These are phyloP conservation scores for Epinephelus fuscoguttatus DNA, from an alignment of 2,113 vertebrate genomes.

Conservation along the genomic window DNA sequence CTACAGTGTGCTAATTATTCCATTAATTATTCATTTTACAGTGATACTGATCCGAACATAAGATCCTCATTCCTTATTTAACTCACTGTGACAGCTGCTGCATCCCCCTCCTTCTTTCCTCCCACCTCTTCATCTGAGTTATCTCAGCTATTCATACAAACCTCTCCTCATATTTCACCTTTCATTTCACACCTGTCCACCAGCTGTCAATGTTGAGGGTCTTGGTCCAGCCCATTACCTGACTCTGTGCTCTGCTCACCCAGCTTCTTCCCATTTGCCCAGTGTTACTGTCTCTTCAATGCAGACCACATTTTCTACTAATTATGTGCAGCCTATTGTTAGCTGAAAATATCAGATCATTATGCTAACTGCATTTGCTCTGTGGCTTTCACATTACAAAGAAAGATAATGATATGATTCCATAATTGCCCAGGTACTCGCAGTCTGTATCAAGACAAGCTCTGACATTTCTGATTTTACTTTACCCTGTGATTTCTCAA, in stretches of 20 bases:
- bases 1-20: not conserved
- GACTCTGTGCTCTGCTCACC: not conserved
- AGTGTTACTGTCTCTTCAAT: too few species aligned
- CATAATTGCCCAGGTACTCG: not conserved
- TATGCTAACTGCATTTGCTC: not conserved
- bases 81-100: not conserved
- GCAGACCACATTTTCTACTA: too few species aligned
- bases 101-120: not conserved
- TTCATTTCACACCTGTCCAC: not conserved
- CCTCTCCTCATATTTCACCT: not conserved
- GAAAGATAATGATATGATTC: not conserved
- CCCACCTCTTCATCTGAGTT: not conserved
- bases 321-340: too few species aligned
- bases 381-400: not conserved
- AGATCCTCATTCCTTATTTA: not conserved
- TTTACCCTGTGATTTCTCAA: not conserved
- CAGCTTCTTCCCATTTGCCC: not conserved
- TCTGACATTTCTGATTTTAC: not conserved
- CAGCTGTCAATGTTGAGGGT: conserved; percentile 2
- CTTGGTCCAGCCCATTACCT: not conserved
- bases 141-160: not conserved
- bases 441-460: not conserved
- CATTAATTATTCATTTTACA: conserved; percentile 11
- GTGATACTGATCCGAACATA: not conserved
- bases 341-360: not conserved